Conservation (phyloP, 2,888 invertebrate species). For the Ornithoptera alexandrae region DNA sequence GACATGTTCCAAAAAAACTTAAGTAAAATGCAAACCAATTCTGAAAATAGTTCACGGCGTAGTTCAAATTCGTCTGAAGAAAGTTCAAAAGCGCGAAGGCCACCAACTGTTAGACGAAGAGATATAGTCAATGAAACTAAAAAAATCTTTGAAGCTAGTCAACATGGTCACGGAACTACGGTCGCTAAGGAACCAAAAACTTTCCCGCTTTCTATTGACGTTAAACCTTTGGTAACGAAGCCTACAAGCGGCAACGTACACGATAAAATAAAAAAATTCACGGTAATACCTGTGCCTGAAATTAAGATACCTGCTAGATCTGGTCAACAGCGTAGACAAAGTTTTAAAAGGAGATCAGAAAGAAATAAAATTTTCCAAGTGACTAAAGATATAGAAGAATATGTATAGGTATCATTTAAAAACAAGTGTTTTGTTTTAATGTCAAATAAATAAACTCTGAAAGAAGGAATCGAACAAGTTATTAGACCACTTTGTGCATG, state of each 20-base stretch:
- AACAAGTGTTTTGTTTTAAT: not conserved
- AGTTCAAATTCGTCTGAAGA: constrained; percentile 59
- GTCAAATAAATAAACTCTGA: constrained; percentile 3
- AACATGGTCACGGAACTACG: constrained; percentile 47
- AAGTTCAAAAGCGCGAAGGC: constrained; percentile 37
- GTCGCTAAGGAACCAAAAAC: constrained; percentile 50
- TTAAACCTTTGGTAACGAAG: constrained; percentile 50
- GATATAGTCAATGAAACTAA: constrained; percentile 59
- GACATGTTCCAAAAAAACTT: constrained; percentile 76
- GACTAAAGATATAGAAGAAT: constrained; percentile 71
- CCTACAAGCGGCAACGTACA: constrained; percentile 63
- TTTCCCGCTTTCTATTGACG: constrained; percentile 30
- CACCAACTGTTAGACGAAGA: constrained; percentile 32
- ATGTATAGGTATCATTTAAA: constrained; percentile 33
- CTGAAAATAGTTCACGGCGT: constrained; percentile 57
- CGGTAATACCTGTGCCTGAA: constrained; percentile 52
- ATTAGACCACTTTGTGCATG: constrained; percentile 20
- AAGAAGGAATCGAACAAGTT: not conserved
- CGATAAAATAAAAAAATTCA: constrained; percentile 72
- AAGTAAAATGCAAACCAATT: constrained; percentile 62
- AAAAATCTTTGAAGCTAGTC: constrained; percentile 59
- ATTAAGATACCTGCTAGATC: constrained; percentile 52
- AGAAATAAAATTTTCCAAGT: constrained; percentile 61
- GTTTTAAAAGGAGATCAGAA: constrained; percentile 59
- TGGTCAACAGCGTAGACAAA: constrained; percentile 55